Percentiles rank a stretch among this genome's conserved stretches.
These are phyloP conservation scores for Oryzias melastigma DNA, from an alignment of 2,113 vertebrate genomes.

Conservation along the genomic window DNA sequence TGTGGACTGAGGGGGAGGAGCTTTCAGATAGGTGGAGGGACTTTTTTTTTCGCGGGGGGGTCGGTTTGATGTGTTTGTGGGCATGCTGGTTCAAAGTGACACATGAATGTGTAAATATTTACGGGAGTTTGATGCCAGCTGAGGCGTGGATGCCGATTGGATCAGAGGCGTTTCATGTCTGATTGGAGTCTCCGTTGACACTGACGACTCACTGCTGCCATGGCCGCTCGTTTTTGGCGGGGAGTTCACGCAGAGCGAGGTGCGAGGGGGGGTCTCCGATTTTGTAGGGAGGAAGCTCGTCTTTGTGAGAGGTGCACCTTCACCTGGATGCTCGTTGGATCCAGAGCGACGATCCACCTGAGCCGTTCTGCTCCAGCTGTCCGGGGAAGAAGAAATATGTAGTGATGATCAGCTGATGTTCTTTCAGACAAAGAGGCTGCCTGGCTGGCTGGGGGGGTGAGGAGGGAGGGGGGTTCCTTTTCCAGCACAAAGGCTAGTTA, in stretches of 20 bases:
- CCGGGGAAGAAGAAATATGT: constrained; percentile 47
- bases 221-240: constrained; percentile 25
- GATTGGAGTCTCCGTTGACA: constrained; percentile 35
- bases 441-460: constrained; percentile 44
- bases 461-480: constrained; percentile 56
- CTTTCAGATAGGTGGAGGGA: constrained; percentile 53
- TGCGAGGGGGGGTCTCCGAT: constrained; percentile 9
- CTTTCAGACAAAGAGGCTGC: constrained; percentile 74
- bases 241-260: constrained; percentile 21
- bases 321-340: too few relatives aligned
- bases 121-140: constrained; percentile 21
- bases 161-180: constrained; percentile 10
- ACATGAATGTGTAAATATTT: constrained; percentile 49
- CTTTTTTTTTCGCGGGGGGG: constrained; percentile 13
- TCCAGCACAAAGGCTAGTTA: constrained; percentile 75
- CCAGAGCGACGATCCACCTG: constrained; percentile 14
- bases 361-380: constrained; percentile 21
- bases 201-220: constrained; percentile 39
- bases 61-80: constrained; percentile 33
- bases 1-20: constrained; percentile 66
- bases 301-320: too few relatives aligned
- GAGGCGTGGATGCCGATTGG: constrained; percentile 7
- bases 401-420: constrained; percentile 65
- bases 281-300: constrained; percentile 12
- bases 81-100: constrained; percentile 47